Percentiles rank a stretch among this genome's conserved stretches.
These are phyloP conservation scores for Subanguina moxae DNA, from an alignment of 1,140 invertebrate species.

Conservation along the genomic window DNA sequence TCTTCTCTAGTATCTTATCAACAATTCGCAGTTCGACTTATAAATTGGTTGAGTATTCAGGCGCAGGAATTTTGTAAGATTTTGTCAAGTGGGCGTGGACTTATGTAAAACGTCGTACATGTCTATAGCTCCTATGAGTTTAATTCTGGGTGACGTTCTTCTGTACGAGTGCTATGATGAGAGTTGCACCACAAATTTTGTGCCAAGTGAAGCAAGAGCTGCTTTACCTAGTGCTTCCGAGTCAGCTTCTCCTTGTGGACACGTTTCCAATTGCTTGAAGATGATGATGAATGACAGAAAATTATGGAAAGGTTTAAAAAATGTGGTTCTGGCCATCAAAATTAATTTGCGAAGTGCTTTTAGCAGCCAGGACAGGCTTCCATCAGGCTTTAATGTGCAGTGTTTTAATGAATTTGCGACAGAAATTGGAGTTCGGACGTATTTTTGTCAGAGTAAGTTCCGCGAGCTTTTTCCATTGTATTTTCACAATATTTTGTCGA, in stretches of 20 bases:
- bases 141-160: slow-evolving; percentile 49
- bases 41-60: slow-evolving; percentile 47
- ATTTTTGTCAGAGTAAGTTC: slow-evolving; percentile 37
- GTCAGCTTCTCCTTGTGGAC: slow-evolving; percentile 18
- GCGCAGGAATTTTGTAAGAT: slow-evolving; percentile 41
- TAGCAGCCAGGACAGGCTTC: slow-evolving; percentile 44
- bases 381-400: slow-evolving; percentile 57
- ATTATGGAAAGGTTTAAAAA: slow-evolving; percentile 36
- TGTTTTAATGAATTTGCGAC: slow-evolving; percentile 57
- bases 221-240: not conserved
- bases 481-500: too few relatives aligned
- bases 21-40: slow-evolving; percentile 36
- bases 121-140: slow-evolving; percentile 48
- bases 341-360: not conserved
- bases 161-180: slow-evolving; percentile 38
- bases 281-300: slow-evolving; percentile 39
- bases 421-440: slow-evolving; percentile 51
- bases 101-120: not conserved
- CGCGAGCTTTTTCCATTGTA: too few relatives aligned
- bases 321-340: not conserved
- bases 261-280: slow-evolving; percentile 26
- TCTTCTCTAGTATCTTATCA: slow-evolving; percentile 40
- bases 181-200: slow-evolving; percentile 13
- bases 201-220: not conserved
- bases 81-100: not conserved